Conservation (phyloP, 1,140 invertebrate species). For the Hirudo medicinalis region DNA sequence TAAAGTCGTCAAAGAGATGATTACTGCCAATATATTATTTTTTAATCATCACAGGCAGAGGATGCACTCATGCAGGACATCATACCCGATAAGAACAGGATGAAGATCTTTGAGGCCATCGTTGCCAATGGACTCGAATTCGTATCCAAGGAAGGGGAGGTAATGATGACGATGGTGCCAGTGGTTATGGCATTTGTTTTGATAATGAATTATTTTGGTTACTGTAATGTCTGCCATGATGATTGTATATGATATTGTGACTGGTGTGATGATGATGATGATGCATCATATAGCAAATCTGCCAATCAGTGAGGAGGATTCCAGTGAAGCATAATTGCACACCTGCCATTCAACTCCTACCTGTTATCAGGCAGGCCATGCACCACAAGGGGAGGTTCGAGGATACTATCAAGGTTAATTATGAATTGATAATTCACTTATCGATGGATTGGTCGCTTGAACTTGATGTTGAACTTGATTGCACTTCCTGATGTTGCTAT, state of each 20-base stretch:
- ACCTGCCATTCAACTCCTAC: conserved; percentile 68
- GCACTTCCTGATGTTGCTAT: too few relatives aligned
- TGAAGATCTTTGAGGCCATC: conserved; percentile 65
- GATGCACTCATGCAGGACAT: conserved; percentile 66
- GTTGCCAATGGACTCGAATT: conserved; percentile 69
- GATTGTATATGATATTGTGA: background rate
- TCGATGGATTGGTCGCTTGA: too few relatives aligned
- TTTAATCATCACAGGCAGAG: conserved; percentile 51
- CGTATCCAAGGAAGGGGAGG: conserved; percentile 70
- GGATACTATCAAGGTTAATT: conserved; percentile 34
- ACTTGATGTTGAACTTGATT: too few relatives aligned
- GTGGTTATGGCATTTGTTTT: conserved; percentile 13
- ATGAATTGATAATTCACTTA: too few relatives aligned
- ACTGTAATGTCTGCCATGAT: too few relatives aligned
- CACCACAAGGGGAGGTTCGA: conserved; percentile 71
- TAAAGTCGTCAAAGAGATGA: too few relatives aligned
- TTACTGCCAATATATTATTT: too few relatives aligned
- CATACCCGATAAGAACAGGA: conserved; percentile 62
- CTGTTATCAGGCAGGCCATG: conserved; percentile 66
- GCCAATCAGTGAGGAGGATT: conserved; percentile 59
- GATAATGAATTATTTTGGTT: background rate
- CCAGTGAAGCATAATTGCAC: conserved; percentile 66
- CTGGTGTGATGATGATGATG: background rate
- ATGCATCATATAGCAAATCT: conserved; percentile 51
- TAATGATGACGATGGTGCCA: conserved; percentile 29